These are phyloP conservation scores for Oxyruncus cristatus DNA, from an alignment of 2,113 vertebrate species.

Conservation along the genomic window DNA sequence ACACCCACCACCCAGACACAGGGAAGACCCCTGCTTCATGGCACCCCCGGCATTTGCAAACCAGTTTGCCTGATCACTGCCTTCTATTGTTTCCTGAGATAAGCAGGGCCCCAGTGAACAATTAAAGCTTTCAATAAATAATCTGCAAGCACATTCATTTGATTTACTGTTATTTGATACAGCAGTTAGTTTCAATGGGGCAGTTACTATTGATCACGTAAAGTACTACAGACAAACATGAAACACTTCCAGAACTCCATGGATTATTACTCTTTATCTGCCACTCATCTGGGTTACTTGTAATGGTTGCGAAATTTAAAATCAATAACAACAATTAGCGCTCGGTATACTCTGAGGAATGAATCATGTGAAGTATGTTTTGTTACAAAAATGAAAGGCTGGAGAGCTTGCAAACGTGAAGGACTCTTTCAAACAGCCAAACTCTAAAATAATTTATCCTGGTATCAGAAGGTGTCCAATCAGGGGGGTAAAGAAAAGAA, in stretches of 20 bases:
- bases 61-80: conserved; percentile 44
- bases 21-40: not conserved
- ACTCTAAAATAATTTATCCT: not conserved
- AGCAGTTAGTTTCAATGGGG: conserved; percentile 86
- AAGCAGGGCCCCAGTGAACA: conserved; percentile 83
- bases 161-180: conserved; percentile 88
- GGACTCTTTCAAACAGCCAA: not conserved
- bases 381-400: conserved; percentile 65
- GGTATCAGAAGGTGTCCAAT: not conserved
- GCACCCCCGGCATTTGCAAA: conserved; percentile 30
- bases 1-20: not conserved
- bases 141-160: conserved; percentile 84
- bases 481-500: not conserved
- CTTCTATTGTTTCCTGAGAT: conserved; percentile 78
- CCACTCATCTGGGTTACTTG: conserved; percentile 81
- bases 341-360: conserved; percentile 72
- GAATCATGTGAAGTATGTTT: conserved; percentile 73
- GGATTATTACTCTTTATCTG: conserved; percentile 86
- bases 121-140: conserved; percentile 88
- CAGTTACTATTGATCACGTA: conserved; percentile 87
- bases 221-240: conserved; percentile 83
- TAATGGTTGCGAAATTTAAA: conserved; percentile 82
- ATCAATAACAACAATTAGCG: conserved; percentile 85
- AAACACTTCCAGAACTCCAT: conserved; percentile 82
- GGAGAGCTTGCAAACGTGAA: not conserved